Conservation (phyloP, 2,113 vertebrate genomes). For the Cinclus mexicanus region DNA sequence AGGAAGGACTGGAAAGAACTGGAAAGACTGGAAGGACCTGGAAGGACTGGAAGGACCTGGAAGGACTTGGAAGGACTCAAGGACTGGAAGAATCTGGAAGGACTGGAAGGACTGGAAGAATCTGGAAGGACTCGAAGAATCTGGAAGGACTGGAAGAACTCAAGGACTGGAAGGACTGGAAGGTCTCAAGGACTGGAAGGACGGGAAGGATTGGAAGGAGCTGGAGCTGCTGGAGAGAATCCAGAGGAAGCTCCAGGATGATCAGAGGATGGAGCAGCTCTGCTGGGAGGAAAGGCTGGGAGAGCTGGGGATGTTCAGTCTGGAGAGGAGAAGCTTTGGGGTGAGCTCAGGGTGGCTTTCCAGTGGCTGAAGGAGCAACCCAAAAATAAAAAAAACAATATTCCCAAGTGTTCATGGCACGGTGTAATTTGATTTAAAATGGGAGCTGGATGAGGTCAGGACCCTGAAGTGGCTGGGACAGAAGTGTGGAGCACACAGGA, state of each 20-base stretch:
- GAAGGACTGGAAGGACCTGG: not conserved
- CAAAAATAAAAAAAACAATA: too few relatives aligned
- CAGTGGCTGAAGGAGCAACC: not conserved
- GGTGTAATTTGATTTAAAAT: not conserved
- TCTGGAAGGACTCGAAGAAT: too few relatives aligned
- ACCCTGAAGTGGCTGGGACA: not conserved
- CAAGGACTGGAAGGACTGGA: not conserved
- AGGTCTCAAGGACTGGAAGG: too few relatives aligned
- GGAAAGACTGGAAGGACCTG: not conserved
- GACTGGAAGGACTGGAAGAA: too few relatives aligned
- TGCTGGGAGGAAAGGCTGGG: not conserved
- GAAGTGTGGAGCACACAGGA: not conserved
- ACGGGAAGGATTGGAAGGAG: too few relatives aligned
- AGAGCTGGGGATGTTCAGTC: not conserved
- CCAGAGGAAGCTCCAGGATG: not conserved
- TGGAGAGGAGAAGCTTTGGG: too few relatives aligned
- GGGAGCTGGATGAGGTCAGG: not conserved
- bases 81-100: not conserved
- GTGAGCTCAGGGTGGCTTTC: not conserved
- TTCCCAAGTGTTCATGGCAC: not conserved
- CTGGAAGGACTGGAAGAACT: too few relatives aligned
- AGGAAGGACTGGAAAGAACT: too few relatives aligned
- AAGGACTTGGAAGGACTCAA: not conserved
- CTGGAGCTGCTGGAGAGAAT: not conserved
- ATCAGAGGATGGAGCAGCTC: not conserved